Conservation (phyloP, 2,888 invertebrate genomes). For the Drosophila tanythrix region DNA sequence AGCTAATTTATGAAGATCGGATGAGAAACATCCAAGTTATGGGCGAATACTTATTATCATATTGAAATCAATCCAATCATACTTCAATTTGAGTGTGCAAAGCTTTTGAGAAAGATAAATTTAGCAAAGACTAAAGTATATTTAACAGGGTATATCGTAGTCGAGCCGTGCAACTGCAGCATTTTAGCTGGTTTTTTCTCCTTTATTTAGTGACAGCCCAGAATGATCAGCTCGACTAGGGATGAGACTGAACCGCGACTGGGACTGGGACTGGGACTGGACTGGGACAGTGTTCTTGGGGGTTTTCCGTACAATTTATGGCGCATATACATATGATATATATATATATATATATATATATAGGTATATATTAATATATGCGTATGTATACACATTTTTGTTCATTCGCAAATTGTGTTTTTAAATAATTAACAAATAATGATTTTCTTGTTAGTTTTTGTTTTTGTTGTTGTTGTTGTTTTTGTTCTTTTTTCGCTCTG, state of each 20-base stretch:
- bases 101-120: background rate
- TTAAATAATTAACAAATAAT: slow-evolving; percentile 66
- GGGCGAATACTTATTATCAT: background rate
- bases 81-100: background rate
- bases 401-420: slow-evolving; percentile 55
- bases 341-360: slow-evolving; percentile 6
- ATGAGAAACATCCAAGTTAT: background rate
- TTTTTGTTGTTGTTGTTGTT: no score
- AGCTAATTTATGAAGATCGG: background rate
- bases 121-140: background rate
- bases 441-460: slow-evolving; percentile 24
- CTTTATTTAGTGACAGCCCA: slow-evolving; percentile 10
- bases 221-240: slow-evolving; percentile 28
- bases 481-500: background rate
- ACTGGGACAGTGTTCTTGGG: slow-evolving; percentile 9
- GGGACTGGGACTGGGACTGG: background rate
- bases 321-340: slow-evolving; percentile 10
- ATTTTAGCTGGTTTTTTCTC: background rate
- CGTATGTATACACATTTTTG: slow-evolving; percentile 31
- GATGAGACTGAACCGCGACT: slow-evolving; percentile 4
- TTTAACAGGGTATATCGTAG: background rate
- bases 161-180: background rate
- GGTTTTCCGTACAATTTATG: slow-evolving; percentile 50
- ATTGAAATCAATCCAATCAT: background rate
- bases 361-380: background rate